Evolutionary conservation across 2,113 vertebrate genomes (phyloP), one percentile per base, ranked within the genome.

Genomic region (Gymnogyps californianus): DNA sequence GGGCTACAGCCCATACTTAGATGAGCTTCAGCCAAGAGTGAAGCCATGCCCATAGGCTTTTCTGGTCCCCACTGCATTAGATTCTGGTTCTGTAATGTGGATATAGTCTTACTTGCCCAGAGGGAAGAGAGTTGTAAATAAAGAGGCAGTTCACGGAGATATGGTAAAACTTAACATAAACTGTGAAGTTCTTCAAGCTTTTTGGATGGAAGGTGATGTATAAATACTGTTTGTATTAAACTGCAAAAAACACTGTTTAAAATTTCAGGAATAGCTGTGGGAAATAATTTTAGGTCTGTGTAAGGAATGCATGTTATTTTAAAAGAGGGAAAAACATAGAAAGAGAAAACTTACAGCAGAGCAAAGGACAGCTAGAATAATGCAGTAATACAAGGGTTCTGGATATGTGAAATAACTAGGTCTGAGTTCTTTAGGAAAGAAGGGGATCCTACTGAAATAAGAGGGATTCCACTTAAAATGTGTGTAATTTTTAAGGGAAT

Each of bases 221-320:
- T 82, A 87, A 95, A 92, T 93, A 36, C 21, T 83, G 74, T 95
- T 95, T 92, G 69, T 82, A 87, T 93, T 91, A 90, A 96, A 90
- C 62, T 74, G 38, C 17, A 83, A 77, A 87, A 91, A 82, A 34
- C 32, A 36, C 65, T 85, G 69, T 93, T 94, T 75, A 94, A 93
- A 92, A 94, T 82, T 95, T 94, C 69, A 96, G 93, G 59, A 92
- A 94, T 96, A 83, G 75, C 89, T 95, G 83, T 17, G 26, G 95
- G 70, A 95, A 96, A 85, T 94, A 87, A 96, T 92, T 83, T 62
- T 94, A 80, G 47, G 57, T 59, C 71, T 70, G 11, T 59, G 28
- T 79, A 93, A 89, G 71, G 85, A 93, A 84, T 87, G 81, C 17
- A 9, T 85, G 49, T 89, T 96, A 86, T 84, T 97, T 93, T 84